Conservation (phyloP, 2,113 vertebrate species). For the Myotis brandtii region DNA sequence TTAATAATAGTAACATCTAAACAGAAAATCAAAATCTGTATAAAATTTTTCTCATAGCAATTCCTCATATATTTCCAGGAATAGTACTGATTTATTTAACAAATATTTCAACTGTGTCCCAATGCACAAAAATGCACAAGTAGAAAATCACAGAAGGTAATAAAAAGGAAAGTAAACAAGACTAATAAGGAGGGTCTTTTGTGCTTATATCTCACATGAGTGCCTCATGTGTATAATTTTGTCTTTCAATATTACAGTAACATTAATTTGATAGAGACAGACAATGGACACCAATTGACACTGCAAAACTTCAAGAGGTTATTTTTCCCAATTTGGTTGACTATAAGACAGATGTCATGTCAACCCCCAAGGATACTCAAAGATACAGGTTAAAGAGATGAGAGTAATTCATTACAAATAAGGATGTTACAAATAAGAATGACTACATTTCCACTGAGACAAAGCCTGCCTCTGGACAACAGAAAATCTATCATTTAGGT, state of each 20-base stretch:
- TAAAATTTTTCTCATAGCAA: background rate
- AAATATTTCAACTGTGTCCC: background rate
- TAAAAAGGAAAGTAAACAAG: background rate
- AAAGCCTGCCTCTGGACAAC: background rate
- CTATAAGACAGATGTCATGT: constrained; percentile 24
- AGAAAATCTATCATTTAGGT: constrained; percentile 58
- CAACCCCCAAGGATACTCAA: constrained; percentile 56
- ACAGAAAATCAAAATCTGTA: background rate
- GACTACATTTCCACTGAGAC: constrained; percentile 24
- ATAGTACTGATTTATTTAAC: background rate
- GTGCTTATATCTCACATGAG: background rate
- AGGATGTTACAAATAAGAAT: constrained; percentile 67
- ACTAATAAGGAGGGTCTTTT: background rate
- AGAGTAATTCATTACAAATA: constrained; percentile 65
- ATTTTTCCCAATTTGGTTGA: constrained; percentile 45
- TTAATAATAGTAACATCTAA: background rate
- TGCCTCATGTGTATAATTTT: constrained; percentile 25
- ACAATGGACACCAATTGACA: constrained; percentile 50
- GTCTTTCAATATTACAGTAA: constrained; percentile 44
- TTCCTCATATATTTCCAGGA: background rate
- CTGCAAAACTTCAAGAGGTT: background rate
- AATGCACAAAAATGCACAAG: background rate
- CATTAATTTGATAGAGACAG: constrained; percentile 35
- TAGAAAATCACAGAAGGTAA: background rate
- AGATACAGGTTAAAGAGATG: constrained; percentile 48